Evolutionary conservation across 2,113 vertebrate genomes (phyloP).

Genomic region (Galeopterus variegatus): DNA sequence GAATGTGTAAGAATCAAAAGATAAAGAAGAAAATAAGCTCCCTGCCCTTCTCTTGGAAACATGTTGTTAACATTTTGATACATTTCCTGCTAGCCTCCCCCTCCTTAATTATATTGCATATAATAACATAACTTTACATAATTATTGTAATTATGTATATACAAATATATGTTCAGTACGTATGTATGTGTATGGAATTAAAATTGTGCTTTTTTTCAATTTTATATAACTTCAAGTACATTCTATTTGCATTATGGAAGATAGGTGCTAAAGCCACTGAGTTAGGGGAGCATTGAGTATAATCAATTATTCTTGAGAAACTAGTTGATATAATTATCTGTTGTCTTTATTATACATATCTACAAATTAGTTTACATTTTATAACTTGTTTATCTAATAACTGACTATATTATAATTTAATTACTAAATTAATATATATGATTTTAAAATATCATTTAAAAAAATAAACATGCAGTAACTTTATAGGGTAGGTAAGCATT

Average conservation of each 20-base stretch:
- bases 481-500: background rate
- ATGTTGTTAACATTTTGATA: background rate
- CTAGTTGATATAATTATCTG: background rate
- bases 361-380: background rate
- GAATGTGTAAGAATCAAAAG: background rate
- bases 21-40: background rate
- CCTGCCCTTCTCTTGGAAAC: background rate
- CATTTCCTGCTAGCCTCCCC: background rate
- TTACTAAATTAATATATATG: background rate
- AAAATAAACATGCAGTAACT: background rate
- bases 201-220: slow-evolving; percentile 6
- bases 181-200: background rate
- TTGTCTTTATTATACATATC: background rate
- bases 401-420: background rate
- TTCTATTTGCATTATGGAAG: background rate
- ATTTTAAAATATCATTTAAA: background rate
- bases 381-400: slow-evolving; percentile 5
- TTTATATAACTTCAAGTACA: background rate
- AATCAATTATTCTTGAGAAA: slow-evolving; percentile 1
- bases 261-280: background rate
- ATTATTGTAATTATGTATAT: slow-evolving; percentile 10
- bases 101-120: background rate
- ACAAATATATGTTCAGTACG: background rate
- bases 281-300: background rate
- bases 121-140: background rate